Evolutionary conservation across 2,888 invertebrate genomes (phyloP), one percentile per base, ranked within the genome.

Genomic region (Phyllotreta striolata): DNA sequence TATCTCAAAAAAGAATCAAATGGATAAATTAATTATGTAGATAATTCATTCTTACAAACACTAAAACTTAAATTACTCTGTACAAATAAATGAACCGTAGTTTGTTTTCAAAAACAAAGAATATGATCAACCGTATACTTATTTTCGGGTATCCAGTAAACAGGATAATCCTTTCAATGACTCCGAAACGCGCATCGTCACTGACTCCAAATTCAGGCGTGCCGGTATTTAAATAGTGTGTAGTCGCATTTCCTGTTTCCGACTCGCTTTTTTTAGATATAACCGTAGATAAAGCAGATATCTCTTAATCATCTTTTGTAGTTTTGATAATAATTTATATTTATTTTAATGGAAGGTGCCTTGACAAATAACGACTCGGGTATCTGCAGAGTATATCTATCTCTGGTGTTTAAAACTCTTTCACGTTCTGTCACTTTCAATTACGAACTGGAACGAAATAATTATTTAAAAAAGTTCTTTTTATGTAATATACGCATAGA

Each of bases 321-420:
- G 55, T 65, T 65, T 51, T 41, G 62, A 39, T 56, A 61, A 68
- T 68, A 64, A 66, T 66, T 68, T 59, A 58, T 67, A 61, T 63
- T 59, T 66, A 59, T 62, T 65, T 65, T 65, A 43, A 47, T 44
- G 69, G 66, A 66, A 67, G 62, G 65, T 66, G 68, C 66, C 68
- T 70, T 73, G 74, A 75, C 73, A 74, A 75, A 75, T 75, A 74
- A 75, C 73, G 74, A 72, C 68, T 70, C 67, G 64, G 63, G 66
- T 66, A 67, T 66, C 58, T n/a, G n/a, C n/a, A 55, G 52, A 72
- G 72, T 73, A 72, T 73, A 65, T 68, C 65, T 72, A 75, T 75
- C 75, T 63, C 71, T 71, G 70, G 66, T 68, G 60, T 70, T 71
- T 72, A 73, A 73, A 70, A 69, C 65, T 63, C 64, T 67, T 59